Percentiles rank a stretch among this genome's conserved stretches.
Conservation (phyloP, 2,113 vertebrate genomes). For the Onychostoma macrolepis region DNA sequence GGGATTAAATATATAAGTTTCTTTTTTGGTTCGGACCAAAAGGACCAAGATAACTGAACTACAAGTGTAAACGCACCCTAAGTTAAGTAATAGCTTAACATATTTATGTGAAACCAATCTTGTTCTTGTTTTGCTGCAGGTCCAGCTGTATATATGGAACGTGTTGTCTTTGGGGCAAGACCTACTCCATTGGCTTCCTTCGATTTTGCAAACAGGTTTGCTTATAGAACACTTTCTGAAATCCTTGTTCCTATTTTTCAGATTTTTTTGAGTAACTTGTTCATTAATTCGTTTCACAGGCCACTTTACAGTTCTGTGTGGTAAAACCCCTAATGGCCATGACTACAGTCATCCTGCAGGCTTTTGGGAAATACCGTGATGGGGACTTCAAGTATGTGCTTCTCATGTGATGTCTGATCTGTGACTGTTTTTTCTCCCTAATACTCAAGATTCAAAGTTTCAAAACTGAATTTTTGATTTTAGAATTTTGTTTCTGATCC, state of each 20-base stretch:
- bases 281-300: conserved; percentile 66
- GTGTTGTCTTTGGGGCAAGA: conserved; percentile 94
- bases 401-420: not conserved
- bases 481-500: conserved; percentile 24
- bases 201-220: conserved; percentile 95
- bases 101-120: not conserved
- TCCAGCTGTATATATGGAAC: conserved; percentile 96
- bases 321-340: conserved; percentile 96
- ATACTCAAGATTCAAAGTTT: not conserved
- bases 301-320: conserved; percentile 98
- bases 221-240: not conserved
- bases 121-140: conserved; percentile 70
- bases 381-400: conserved; percentile 94
- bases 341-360: conserved; percentile 92
- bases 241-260: too few species aligned
- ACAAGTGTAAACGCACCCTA: too few species aligned
- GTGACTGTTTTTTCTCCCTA: too few species aligned
- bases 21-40: too few species aligned
- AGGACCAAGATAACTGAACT: too few species aligned
- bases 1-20: too few species aligned
- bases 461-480: not conserved
- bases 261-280: not conserved
- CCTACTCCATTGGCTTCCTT: conserved; percentile 94
- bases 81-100: too few species aligned
- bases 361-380: conserved; percentile 93